Evolutionary conservation across 2,888 invertebrate species (phyloP).

Genomic region (Apotomis betuletana): DNA sequence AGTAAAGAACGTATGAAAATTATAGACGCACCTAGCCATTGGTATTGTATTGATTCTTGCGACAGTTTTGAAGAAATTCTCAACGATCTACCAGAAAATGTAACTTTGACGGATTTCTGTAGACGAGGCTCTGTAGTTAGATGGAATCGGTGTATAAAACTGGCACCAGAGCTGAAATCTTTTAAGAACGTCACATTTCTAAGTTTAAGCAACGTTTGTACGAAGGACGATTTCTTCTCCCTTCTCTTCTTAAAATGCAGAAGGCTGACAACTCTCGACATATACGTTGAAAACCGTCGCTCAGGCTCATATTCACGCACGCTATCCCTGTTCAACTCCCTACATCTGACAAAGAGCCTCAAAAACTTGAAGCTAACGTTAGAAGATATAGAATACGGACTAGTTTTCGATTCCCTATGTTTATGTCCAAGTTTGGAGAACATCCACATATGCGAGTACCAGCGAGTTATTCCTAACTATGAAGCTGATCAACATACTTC

Average conservation of each 20-base stretch:
- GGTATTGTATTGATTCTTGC: constrained; percentile 59
- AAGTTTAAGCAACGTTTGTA: constrained; percentile 53
- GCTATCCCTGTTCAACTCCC: constrained; percentile 47
- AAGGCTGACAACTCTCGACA: constrained; percentile 53
- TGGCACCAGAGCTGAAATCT: constrained; percentile 46
- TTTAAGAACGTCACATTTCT: constrained; percentile 53
- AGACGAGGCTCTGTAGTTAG: constrained; percentile 49
- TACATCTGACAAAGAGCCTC: constrained; percentile 49
- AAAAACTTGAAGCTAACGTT: constrained; percentile 56
- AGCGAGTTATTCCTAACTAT: constrained; percentile 45
- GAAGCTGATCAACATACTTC: constrained; percentile 44
- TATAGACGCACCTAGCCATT: constrained; percentile 49
- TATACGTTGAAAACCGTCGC: constrained; percentile 52
- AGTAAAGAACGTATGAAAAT: constrained; percentile 49
- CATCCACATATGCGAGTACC: constrained; percentile 57
- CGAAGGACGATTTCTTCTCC: constrained; percentile 52
- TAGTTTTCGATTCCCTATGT: constrained; percentile 52
- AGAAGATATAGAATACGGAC: constrained; percentile 55
- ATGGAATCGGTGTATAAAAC: constrained; percentile 48
- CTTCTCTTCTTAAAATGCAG: constrained; percentile 52
- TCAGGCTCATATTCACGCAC: constrained; percentile 47
- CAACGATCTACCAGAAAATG: constrained; percentile 50
- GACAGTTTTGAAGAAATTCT: constrained; percentile 51
- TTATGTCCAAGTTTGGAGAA: constrained; percentile 54
- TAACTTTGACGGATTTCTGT: constrained; percentile 57